Evolutionary conservation across 2,888 invertebrate species (phyloP), one percentile per base, ranked within the genome.

Genomic region (Chloroclysta siterata): DNA sequence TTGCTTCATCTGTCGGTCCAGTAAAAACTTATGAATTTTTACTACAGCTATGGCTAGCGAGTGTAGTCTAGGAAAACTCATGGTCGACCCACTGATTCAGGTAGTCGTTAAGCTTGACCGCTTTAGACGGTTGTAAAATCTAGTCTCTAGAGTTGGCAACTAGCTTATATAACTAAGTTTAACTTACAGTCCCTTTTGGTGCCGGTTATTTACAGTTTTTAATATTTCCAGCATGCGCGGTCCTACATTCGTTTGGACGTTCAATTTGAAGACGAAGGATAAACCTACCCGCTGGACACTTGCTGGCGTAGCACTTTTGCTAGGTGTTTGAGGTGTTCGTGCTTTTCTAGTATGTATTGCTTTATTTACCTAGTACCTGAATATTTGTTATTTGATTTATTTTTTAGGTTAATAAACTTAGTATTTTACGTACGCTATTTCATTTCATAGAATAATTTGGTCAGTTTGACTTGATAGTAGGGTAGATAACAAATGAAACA

Each of bases 201-300:
- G 22, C 22, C 22, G 22, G 22, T 8, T 6, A 6, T 33, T 33
- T 33, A 33, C 8, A 6, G 6, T 33, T 8, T 33, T 33, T 33
- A 8, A 33, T 33, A 6, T 39, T 53, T 63, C 4, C 81, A 94
- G 95, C 72, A 94, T 95, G 83, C 94, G 99, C 58, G 99, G 98
- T 0, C 97, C 97, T 0, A 99, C 98, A 0, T 99, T 95, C 80
- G 98, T 99, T 11, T 99, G 98, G 98, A 98, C 98, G 0, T 99
- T 99, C 84, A 98, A 98, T 87, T 92, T 99, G 65, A 97, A 96
- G 91, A 97, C 97, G 13, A 97, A 95, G 81, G 97, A 98, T 76
- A 97, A 96, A 73, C 95, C 98, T 0, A 95, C 97, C 0, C 97
- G 97, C 79, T 99, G 99, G 99, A 96, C 97, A 7, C 93, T 99